Conservation (phyloP, 2,888 invertebrate species). For the Drosophila anomalata region DNA sequence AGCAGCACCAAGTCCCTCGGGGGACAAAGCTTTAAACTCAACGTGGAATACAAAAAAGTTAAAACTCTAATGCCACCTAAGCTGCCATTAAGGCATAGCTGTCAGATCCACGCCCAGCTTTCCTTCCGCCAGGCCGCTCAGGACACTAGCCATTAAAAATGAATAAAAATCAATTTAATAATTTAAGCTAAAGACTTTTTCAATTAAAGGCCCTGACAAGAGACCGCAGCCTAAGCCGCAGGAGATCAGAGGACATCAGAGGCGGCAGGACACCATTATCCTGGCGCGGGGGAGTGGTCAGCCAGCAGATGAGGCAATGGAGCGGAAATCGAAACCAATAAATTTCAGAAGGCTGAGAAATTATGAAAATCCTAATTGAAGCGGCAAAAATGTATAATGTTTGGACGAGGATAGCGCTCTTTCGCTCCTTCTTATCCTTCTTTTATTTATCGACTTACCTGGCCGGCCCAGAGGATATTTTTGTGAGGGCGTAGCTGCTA, state of each 20-base stretch:
- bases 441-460: conserved; percentile 41
- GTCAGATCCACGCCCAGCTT: conserved; percentile 22
- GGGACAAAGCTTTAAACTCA: conserved; percentile 46
- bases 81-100: conserved; percentile 63
- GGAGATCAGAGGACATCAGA: conserved; percentile 20
- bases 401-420: conserved; percentile 11
- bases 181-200: conserved; percentile 68
- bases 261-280: conserved; percentile 50
- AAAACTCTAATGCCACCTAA: conserved; percentile 47
- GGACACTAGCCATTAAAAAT: conserved; percentile 50
- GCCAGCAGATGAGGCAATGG: conserved; percentile 57
- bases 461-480: conserved; percentile 22
- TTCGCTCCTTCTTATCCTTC: conserved; percentile 9
- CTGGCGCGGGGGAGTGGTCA: conserved; percentile 24
- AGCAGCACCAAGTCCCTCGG: conserved; percentile 29
- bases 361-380: conserved; percentile 75
- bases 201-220: conserved; percentile 59
- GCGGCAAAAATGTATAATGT: conserved; percentile 34
- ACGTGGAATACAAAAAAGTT: conserved; percentile 15
- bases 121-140: conserved; percentile 9
- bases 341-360: conserved; percentile 71
- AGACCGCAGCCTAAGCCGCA: conserved; percentile 40
- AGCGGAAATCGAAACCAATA: conserved; percentile 74
- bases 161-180: conserved; percentile 75
- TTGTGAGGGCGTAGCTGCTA: conserved; percentile 61